Conservation (phyloP, 1,140 invertebrate genomes). For the Araneus ventricosus region DNA sequence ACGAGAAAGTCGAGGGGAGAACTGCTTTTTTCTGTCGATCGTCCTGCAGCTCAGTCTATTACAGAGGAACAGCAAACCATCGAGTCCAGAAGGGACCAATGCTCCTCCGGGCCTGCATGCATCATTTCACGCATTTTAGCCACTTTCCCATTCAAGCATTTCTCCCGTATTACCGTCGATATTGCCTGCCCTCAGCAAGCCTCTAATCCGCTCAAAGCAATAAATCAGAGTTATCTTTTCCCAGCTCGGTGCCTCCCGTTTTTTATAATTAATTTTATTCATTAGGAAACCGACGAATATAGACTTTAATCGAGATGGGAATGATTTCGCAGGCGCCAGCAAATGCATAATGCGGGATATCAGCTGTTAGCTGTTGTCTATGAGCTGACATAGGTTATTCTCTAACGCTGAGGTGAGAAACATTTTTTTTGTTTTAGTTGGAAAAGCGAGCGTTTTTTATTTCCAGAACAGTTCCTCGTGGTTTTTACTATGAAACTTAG, state of each 20-base stretch:
- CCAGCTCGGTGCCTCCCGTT: background rate
- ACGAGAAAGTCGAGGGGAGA: too few species aligned
- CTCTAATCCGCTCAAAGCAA: slow-evolving; percentile 31
- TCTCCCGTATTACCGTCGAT: background rate
- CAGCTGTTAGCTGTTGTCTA: slow-evolving; percentile 42
- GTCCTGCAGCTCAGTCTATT: too few species aligned
- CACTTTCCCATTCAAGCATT: background rate
- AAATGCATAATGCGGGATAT: background rate
- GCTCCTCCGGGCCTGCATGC: background rate
- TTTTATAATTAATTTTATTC: slow-evolving; percentile 54
- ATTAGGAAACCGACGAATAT: slow-evolving; percentile 24
- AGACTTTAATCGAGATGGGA: slow-evolving; percentile 26
- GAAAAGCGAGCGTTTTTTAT: too few species aligned
- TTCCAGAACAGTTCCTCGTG: too few species aligned
- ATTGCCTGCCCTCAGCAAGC: background rate
- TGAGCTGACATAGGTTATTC: background rate
- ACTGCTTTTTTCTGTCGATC: too few species aligned
- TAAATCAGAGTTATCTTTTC: slow-evolving; percentile 40
- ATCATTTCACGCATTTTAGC: background rate
- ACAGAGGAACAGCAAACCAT: too few species aligned
- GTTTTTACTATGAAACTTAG: too few species aligned
- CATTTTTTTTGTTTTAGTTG: too few species aligned
- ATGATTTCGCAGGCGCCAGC: slow-evolving; percentile 49
- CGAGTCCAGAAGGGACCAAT: too few species aligned
- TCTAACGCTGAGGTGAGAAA: too few species aligned